A percentile compares a stretch with the other conserved stretches of the same genome.
phyloP scores from a whole-genome alignment of 2,888 invertebrate genomes.

The Stegophylla sp. region DNA sequence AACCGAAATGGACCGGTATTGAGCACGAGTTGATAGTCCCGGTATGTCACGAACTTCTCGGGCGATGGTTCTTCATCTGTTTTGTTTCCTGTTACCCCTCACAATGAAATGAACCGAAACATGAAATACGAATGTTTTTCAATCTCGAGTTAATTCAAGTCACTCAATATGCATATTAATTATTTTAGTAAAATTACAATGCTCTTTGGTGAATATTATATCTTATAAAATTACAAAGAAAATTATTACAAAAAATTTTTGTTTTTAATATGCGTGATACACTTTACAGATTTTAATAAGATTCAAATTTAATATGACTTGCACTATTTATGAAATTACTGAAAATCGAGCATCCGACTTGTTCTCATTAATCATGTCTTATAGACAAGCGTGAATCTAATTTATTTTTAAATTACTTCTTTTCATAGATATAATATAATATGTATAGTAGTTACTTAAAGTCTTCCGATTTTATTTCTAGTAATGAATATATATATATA shows the following conservation, averaged over 20 bases:
- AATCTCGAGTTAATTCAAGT: background rate
- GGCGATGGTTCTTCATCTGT: constrained; percentile 1
- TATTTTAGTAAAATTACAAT: background rate
- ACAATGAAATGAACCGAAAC: constrained; percentile 27
- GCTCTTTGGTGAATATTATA: background rate
- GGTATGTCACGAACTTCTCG: constrained; percentile 54
- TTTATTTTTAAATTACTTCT: constrained; percentile 42
- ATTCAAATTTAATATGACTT: constrained; percentile 25
- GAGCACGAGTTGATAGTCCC: constrained; percentile 24
- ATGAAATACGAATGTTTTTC: constrained; percentile 4
- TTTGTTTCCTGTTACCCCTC: constrained; percentile 28
- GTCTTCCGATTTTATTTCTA: constrained; percentile 12
- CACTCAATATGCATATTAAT: background rate
- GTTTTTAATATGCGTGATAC: background rate
- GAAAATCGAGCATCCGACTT: constrained; percentile 18
- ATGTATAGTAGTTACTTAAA: background rate
- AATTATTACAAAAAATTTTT: background rate
- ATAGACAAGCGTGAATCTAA: constrained; percentile 30
- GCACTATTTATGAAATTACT: background rate
- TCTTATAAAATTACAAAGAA: background rate
- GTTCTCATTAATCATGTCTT: constrained; percentile 35
- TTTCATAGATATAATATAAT: constrained; percentile 8
- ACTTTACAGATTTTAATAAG: background rate
- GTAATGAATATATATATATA: constrained; percentile 14
- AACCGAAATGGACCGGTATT: constrained; percentile 6